A percentile compares a stretch with the other conserved stretches of the same genome.
Evolutionary conservation across 2,888 invertebrate species (phyloP).

Genomic region (Sinohyriopsis cumingii): DNA sequence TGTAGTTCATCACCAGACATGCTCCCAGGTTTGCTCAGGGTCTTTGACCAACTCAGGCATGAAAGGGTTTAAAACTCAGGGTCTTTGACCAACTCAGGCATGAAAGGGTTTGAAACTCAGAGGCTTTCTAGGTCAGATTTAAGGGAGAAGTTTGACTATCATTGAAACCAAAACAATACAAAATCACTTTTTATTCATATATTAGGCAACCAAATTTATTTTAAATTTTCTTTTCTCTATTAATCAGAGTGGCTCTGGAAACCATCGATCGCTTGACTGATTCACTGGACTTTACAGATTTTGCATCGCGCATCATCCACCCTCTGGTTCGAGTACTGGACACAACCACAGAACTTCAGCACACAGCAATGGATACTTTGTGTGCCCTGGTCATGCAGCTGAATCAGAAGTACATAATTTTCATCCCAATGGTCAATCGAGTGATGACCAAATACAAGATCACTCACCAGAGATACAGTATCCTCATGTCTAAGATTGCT

Average conservation of each 20-base stretch:
- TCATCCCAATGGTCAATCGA: slow-evolving; percentile 91
- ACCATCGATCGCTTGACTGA: slow-evolving; percentile 93
- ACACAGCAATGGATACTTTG: slow-evolving; percentile 90
- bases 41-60: too few species aligned
- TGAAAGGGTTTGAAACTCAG: too few species aligned
- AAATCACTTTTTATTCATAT: too few species aligned
- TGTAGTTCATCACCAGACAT: too few species aligned
- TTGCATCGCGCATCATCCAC: slow-evolving; percentile 94
- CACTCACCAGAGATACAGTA: slow-evolving; percentile 84
- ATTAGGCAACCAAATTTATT: too few species aligned
- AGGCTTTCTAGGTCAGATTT: too few species aligned
- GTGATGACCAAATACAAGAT: slow-evolving; percentile 73
- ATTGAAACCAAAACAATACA: too few species aligned
- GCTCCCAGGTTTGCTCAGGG: too few species aligned
- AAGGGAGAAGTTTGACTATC: too few species aligned
- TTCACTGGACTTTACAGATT: slow-evolving; percentile 92
- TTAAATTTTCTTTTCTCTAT: too few species aligned
- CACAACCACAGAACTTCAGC: slow-evolving; percentile 80
- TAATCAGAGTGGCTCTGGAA: slow-evolving; percentile 74
- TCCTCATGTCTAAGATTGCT: slow-evolving; percentile 75
- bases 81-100: too few species aligned
- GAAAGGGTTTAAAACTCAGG: too few species aligned
- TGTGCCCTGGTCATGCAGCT: slow-evolving; percentile 90
- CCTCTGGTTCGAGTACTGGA: slow-evolving; percentile 90
- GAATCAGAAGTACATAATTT: slow-evolving; percentile 91